Evolutionary conservation across 2,797 vertebrate genomes (phyloP), one percentile per base, ranked within the genome.

Genomic region (Galagoides demidoff): DNA sequence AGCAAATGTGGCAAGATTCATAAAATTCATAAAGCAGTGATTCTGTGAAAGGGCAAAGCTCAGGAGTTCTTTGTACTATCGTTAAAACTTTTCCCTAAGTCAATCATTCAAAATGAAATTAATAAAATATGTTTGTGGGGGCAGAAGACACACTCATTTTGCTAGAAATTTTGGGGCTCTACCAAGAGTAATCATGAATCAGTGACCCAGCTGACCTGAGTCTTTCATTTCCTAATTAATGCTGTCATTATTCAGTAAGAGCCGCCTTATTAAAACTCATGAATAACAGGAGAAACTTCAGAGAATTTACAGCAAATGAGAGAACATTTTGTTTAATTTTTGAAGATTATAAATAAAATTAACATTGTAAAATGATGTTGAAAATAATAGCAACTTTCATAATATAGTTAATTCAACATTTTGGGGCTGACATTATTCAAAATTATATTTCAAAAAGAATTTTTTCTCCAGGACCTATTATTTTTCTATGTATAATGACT

Each of bases 141-240:
- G 59, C 8, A 73, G 1, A 96, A 82, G 37, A 97, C 97, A 81
- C n/a, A 81, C 85, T 94, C 64, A 85, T 77, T 96, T 97, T 83
- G 96, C 85, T 89, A 96, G 13, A 20, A 70, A 95, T 55, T 84
- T 90, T 84, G 90, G 14, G 83, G 93, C 68, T 83, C 82, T 90
- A 89, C 52, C 89, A 95, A 85, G 74, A 93, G 90, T 92, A 71
- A 90, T 94, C 95, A 98, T 96, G 98, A 97, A 96, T 76, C 92
- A 90, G 79, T 7, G 3, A 83, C 76, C 39, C 77, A 59, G 11
- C 0, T 68, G 78, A 96, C n/a, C 82, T 55, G 91, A 95, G 63
- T 87, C 86, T 85, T 94, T 96, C 92, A 94, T 77, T 96, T 82
- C 83, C 95, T 97, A 95, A 98, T 97, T 95, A 97, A 94, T 94